Conservation (phyloP, 2,888 invertebrate species). For the Drosophila paranaensis region DNA sequence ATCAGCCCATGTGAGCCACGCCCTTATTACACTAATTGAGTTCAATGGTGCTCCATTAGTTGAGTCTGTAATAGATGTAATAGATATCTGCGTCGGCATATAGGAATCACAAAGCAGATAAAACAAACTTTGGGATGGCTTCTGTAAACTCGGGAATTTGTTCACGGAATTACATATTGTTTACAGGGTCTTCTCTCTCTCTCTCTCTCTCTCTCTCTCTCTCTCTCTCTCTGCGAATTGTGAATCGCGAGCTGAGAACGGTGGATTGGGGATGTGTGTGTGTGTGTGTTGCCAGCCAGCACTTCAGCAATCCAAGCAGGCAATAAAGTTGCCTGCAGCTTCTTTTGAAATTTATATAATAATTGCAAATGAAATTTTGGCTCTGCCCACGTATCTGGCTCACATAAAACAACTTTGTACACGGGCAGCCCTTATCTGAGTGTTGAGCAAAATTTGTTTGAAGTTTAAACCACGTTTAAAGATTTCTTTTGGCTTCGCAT, state of each 20-base stretch:
- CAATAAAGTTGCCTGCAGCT: slow-evolving; percentile 61
- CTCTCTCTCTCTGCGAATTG: neutral
- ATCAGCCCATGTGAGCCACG: slow-evolving; percentile 2
- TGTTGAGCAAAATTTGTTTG: slow-evolving; percentile 17
- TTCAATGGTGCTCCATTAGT: slow-evolving; percentile 40
- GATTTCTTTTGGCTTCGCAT: slow-evolving; percentile 49
- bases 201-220: neutral
- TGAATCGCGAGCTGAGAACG: neutral
- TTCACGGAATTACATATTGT: slow-evolving; percentile 51
- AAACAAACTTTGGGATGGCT: slow-evolving; percentile 32
- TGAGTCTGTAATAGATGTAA: slow-evolving; percentile 4
- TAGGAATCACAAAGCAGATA: slow-evolving; percentile 38
- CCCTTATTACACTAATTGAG: slow-evolving; percentile 52
- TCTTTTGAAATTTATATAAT: slow-evolving; percentile 53
- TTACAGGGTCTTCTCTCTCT: slow-evolving; percentile 10
- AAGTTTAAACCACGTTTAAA: slow-evolving; percentile 54
- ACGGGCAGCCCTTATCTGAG: slow-evolving; percentile 12
- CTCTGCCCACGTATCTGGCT: slow-evolving; percentile 29
- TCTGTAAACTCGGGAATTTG: slow-evolving; percentile 17
- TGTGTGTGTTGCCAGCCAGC: slow-evolving; percentile 19
- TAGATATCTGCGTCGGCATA: neutral
- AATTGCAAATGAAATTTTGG: slow-evolving; percentile 64
- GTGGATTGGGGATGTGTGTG: neutral
- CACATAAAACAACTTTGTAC: slow-evolving; percentile 42
- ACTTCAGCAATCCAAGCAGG: slow-evolving; percentile 23